Percentiles rank a stretch among this genome's conserved stretches.
phyloP scores from a whole-genome alignment of 2,113 vertebrate genomes.

The Ictalurus punctatus region DNA sequence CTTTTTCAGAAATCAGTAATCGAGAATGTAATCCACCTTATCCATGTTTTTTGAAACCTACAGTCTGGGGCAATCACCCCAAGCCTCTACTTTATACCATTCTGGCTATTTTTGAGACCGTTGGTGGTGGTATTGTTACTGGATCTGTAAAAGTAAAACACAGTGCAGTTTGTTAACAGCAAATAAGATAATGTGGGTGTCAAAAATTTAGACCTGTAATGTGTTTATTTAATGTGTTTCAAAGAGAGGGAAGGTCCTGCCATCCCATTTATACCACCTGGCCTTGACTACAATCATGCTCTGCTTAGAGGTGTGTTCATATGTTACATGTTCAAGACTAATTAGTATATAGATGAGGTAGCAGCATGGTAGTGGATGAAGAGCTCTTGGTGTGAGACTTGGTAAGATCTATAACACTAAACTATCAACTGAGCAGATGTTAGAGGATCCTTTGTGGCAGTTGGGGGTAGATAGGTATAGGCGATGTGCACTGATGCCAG shows the following conservation, averaged over 20 bases:
- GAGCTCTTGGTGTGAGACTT: not conserved
- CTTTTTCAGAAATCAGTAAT: not conserved
- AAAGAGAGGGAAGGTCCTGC: not conserved
- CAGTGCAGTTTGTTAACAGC: not conserved
- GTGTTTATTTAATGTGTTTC: not conserved
- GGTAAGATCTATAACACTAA: not conserved
- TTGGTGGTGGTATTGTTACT: not conserved
- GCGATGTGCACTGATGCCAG: not conserved
- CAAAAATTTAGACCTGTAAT: not conserved
- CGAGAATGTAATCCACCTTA: not conserved
- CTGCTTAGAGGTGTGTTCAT: not conserved
- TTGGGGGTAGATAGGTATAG: not conserved
- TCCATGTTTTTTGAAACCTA: not conserved
- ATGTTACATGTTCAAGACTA: not conserved
- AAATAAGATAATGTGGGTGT: not conserved
- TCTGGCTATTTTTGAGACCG: not conserved
- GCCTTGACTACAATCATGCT: not conserved
- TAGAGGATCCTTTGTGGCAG: not conserved
- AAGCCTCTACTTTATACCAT: not conserved
- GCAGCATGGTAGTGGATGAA: not conserved
- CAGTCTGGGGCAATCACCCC: not conserved
- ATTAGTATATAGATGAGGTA: constrained; percentile 16
- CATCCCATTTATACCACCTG: not conserved
- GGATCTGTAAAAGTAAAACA: not conserved
- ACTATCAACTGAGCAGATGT: constrained; percentile 1